Evolutionary conservation across 2,797 vertebrate species (phyloP), one percentile per base, ranked within the genome.

Genomic region (Lagocephalus sceleratus): DNA sequence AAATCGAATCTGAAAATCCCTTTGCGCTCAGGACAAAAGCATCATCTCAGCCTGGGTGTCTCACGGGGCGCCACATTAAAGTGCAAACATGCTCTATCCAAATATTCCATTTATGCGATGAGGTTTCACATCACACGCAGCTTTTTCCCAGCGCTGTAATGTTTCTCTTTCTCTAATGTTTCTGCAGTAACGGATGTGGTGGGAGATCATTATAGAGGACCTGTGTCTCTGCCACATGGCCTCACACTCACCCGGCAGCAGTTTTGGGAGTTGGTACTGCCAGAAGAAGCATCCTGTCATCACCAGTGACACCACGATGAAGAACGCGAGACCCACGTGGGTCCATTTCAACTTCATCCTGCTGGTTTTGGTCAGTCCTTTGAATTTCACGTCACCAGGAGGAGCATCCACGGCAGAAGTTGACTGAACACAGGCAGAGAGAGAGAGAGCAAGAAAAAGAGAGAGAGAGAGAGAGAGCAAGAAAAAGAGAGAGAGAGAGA

Each of bases 201-300:
- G 26, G 26, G 11, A 10, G 3, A 10, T 10, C 8, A 10, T 29
- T 10, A 11, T 1, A 3, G 26, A 1, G 26, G 26, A 9, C 2
- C 2, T 10, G 2, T 3, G 11, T 29, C 26, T 29, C 8, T 10
- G 26, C 11, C 8, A 29, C 6, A 14, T 15, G 14, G 26, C 15
- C 42, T 15, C 2, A 0, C 7, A 78, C 91, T 90, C 79, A 96
- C 94, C 87, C 12, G 79, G 56, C 39, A 85, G 78, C 62, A 86
- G 17, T 73, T 94, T 97, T 63, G 94, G 94, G 15, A 97, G 89
- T 51, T 91, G 90, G 73, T 94, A 98, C 65, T 99, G 96, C 97
- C 97, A 98, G 46, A 99, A 81, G 82, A 98, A 98, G 80, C 95
- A 97, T 61, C 92, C 88, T 0, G 92, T 95, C 97, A 98, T 97